These are phyloP conservation scores for Drosophila sucinea DNA, from an alignment of 1,140 invertebrate genomes.

Conservation along the genomic window DNA sequence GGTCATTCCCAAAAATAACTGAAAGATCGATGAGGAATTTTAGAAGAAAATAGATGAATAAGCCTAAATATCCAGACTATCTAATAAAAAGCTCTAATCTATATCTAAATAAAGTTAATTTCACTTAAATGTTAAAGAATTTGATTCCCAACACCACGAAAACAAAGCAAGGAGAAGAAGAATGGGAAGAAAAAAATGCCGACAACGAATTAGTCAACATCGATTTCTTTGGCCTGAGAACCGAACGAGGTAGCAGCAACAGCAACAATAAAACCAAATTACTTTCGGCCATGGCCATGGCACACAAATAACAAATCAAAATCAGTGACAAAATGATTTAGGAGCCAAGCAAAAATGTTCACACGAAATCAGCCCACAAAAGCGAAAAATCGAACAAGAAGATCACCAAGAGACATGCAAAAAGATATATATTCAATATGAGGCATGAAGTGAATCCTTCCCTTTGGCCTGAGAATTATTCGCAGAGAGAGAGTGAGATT, in stretches of 20 bases:
- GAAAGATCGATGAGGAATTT: too few relatives aligned
- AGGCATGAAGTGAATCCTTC: conserved; percentile 11
- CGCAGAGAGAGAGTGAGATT: conserved; percentile 13
- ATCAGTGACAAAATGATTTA: conserved; percentile 81
- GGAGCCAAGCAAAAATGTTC: conserved; percentile 74
- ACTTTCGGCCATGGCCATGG: conserved; percentile 49
- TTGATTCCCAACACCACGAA: neutral
- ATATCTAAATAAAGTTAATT: neutral
- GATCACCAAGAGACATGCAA: conserved; percentile 40
- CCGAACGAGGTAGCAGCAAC: conserved; percentile 29
- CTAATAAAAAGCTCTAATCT: too few relatives aligned
- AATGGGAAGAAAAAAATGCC: conserved; percentile 7
- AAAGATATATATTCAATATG: conserved; percentile 51
- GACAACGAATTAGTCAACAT: conserved; percentile 27
- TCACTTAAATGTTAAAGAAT: neutral
- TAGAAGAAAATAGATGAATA: too few relatives aligned
- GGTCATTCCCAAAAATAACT: too few relatives aligned
- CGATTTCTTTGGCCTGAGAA: conserved; percentile 60
- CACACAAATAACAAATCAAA: conserved; percentile 77
- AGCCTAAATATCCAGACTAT: too few relatives aligned
- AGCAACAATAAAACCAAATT: conserved; percentile 57
- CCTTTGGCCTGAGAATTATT: conserved; percentile 71
- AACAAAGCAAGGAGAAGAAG: conserved; percentile 1
- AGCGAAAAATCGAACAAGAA: conserved; percentile 33
- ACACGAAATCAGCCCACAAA: conserved; percentile 58